A percentile compares a stretch with the other conserved stretches of the same genome.
phyloP scores from a whole-genome alignment of 2,888 invertebrate species.

The Chrysolina americana region DNA sequence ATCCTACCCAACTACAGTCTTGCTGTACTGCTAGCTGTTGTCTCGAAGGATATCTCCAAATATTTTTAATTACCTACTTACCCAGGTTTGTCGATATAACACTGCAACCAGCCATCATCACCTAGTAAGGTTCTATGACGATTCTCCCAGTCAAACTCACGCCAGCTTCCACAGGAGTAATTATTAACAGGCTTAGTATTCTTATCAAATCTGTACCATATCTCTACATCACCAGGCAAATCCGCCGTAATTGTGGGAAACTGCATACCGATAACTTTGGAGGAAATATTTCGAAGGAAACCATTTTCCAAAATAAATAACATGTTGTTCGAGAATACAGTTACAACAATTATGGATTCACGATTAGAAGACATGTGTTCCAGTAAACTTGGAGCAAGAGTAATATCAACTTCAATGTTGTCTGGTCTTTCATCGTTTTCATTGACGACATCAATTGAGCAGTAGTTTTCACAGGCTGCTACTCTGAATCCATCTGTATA shows the following conservation, averaged over 20 bases:
- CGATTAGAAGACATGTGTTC: conserved; percentile 18
- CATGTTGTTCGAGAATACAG: conserved; percentile 36
- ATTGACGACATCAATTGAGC: background rate
- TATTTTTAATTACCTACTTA: too few relatives aligned
- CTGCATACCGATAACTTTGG: conserved; percentile 39
- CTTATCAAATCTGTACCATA: conserved; percentile 24
- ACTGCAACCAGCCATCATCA: conserved; percentile 10
- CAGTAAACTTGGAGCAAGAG: background rate
- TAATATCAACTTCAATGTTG: background rate
- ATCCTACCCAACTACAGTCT: too few relatives aligned
- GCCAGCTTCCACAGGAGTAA: conserved; percentile 34
- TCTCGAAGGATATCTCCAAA: too few relatives aligned
- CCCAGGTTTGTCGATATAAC: conserved; percentile 27
- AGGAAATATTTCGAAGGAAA: conserved; percentile 5
- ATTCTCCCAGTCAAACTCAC: conserved; percentile 5
- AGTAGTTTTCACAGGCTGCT: conserved; percentile 1
- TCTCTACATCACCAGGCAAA: conserved; percentile 24
- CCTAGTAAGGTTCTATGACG: background rate
- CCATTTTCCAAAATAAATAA: conserved; percentile 31
- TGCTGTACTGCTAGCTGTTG: too few relatives aligned
- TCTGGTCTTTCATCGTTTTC: background rate
- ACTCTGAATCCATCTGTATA: background rate
- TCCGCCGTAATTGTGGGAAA: conserved; percentile 18
- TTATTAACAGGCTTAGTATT: conserved; percentile 10
- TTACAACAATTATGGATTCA: conserved; percentile 29